A percentile compares a stretch with the other conserved stretches of the same genome.
These are phyloP conservation scores for Ophion costatus DNA, from an alignment of 2,888 invertebrate genomes.

Conservation along the genomic window DNA sequence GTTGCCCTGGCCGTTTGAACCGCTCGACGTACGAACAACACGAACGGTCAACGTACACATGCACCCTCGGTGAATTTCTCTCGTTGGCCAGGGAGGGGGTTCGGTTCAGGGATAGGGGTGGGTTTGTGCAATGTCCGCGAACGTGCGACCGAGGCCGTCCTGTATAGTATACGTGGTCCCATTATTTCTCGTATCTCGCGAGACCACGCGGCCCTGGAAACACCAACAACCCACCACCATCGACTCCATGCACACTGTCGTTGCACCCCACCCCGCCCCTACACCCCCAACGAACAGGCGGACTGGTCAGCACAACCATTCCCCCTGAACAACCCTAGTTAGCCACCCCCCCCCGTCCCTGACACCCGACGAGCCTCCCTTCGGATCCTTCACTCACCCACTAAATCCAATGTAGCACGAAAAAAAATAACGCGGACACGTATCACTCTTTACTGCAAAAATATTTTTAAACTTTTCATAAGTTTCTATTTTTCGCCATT, in stretches of 20 bases:
- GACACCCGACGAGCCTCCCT: neutral
- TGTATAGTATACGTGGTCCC: conserved; percentile 72
- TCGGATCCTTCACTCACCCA: conserved; percentile 10
- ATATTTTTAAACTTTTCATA: neutral
- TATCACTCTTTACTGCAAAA: conserved; percentile 1
- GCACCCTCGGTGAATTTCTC: conserved; percentile 33
- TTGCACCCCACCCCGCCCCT: conserved; percentile 18
- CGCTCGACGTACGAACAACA: conserved; percentile 71
- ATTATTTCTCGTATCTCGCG: conserved; percentile 81
- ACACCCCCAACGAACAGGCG: conserved; percentile 27
- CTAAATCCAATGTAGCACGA: conserved; percentile 8
- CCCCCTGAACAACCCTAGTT: neutral
- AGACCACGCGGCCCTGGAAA: conserved; percentile 75
- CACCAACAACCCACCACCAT: conserved; percentile 61
- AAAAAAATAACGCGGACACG: neutral
- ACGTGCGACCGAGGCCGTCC: conserved; percentile 14
- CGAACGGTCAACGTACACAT: conserved; percentile 51
- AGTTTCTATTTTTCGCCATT: too few relatives aligned
- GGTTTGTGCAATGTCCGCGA: conserved; percentile 38
- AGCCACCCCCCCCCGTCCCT: neutral
- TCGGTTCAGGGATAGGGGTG: neutral
- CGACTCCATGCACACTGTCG: conserved; percentile 30
- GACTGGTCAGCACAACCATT: conserved; percentile 17
- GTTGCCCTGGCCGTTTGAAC: conserved; percentile 69
- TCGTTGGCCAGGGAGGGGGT: conserved; percentile 4